Base-by-base conservation (phyloP, 2,797 vertebrate genomes). In the Mormyrops attenuatus region DNA sequence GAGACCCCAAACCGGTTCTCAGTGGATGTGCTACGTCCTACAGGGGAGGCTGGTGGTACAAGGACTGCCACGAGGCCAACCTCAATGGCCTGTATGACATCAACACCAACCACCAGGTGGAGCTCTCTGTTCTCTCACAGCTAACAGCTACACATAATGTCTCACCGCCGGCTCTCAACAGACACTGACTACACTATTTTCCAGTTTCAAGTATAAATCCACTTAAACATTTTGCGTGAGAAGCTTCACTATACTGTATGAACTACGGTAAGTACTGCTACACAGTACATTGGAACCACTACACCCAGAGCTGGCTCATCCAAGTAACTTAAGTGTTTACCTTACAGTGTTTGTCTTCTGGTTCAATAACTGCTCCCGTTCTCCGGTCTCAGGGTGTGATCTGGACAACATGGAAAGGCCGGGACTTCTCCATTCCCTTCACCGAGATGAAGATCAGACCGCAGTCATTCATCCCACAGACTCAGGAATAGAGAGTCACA, bases 381-480 rank as follows among this genome's bases (percentile, higher is more conserved):
- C 80, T 94, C 69, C 91, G 63, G 11, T 89, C 34, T 82, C 92
- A 99, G 98, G 97, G 98, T 47, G 93, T 98, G 87, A 97, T 97
- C 93, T 99, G 98, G 98, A 97, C 97, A 91, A 96, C 97, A 93
- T 98, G 98, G 98, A 98, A 97, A 93, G 98, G 98, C 34, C 98
- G 98, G 55, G 96, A 98, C 80, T 95, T 95, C 91, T 98, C 98
- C 0, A 94, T 99, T 90, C 96, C 97, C 80, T 98, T 97, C 94
- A 97, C 97, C 30, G 97, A 99, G 95, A 99, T 99, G 97, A 97
- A 96, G 93, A 94, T 96, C 90, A 94, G 96, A 89, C 96, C 96
- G 0, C 93, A 94, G 88, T 93, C 93, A 53, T 95, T 95, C 91
- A 94, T 93, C 22, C 92, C 93, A n/a, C 93, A 93, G 89, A 94